These are phyloP conservation scores for Prolemur simus DNA, from an alignment of 2,113 vertebrate species.

Conservation along the genomic window DNA sequence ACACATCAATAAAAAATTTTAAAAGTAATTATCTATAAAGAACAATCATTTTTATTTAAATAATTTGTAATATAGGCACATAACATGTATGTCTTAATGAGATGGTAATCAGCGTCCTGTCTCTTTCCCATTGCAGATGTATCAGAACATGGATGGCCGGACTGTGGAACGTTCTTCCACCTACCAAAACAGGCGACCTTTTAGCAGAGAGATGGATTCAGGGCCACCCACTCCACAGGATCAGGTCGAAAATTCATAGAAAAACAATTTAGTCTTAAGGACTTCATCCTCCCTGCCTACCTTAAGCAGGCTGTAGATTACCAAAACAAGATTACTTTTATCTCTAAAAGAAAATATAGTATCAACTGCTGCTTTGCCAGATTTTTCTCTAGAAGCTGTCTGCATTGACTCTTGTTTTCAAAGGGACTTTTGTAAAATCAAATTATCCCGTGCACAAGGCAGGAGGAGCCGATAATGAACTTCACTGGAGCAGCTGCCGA, in stretches of 20 bases:
- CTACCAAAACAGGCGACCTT: constrained; percentile 51
- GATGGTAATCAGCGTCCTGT: neutral
- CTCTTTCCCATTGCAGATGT: constrained; percentile 75
- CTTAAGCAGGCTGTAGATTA: constrained; percentile 45
- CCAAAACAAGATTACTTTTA: constrained; percentile 40
- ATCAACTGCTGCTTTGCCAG: constrained; percentile 63
- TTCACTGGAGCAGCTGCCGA: neutral
- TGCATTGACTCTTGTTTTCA: constrained; percentile 58
- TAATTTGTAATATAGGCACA: neutral
- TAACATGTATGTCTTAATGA: neutral
- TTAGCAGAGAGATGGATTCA: constrained; percentile 38
- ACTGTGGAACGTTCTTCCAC: neutral
- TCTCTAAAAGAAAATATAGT: constrained; percentile 53
- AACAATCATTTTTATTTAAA: neutral
- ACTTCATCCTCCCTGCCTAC: neutral
- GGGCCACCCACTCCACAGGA: neutral
- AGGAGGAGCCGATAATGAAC: constrained; percentile 7
- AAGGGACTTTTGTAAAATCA: constrained; percentile 62
- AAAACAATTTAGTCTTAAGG: constrained; percentile 44
- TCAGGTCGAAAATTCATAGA: constrained; percentile 59
- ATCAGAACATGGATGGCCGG: constrained; percentile 69
- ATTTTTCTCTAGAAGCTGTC: constrained; percentile 67
- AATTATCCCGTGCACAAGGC: neutral
- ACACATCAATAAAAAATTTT: neutral
- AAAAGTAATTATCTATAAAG: neutral